Percentiles rank a stretch among this genome's conserved stretches.
These are phyloP conservation scores for Microchrysa polita DNA, from an alignment of 2,888 invertebrate genomes.

Conservation along the genomic window DNA sequence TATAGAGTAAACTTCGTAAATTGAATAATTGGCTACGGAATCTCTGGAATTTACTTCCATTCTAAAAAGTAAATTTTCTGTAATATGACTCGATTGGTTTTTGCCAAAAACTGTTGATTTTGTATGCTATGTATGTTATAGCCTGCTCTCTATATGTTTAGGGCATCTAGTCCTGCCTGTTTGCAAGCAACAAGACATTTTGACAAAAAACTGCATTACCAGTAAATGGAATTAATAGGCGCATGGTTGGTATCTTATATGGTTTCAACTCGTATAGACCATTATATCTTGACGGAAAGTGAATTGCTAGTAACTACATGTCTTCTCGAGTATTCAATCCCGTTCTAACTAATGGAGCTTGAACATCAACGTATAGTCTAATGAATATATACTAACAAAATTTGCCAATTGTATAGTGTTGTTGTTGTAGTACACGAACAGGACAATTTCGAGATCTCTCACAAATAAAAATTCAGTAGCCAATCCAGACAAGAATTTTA, in stretches of 20 bases:
- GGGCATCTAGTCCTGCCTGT: not conserved
- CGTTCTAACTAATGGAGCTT: constrained; percentile 3
- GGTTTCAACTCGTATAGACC: constrained; percentile 16
- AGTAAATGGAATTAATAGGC: constrained; percentile 24
- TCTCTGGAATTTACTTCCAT: constrained; percentile 41
- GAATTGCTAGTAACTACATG: no score
- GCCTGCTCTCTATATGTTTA: constrained; percentile 1
- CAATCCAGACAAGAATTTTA: no score
- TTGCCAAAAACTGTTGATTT: constrained; percentile 5
- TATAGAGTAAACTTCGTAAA: constrained; percentile 36
- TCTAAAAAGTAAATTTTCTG: constrained; percentile 29
- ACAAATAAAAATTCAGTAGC: no score
- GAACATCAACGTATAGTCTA: not conserved
- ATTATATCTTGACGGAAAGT: constrained; percentile 2
- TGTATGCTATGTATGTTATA: constrained; percentile 14
- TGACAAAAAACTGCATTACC: constrained; percentile 39
- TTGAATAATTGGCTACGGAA: constrained; percentile 44
- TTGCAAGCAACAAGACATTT: not conserved
- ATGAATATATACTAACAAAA: constrained; percentile 27
- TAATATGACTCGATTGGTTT: constrained; percentile 39
- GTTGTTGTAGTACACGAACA: no score
- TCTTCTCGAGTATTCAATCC: constrained; percentile 18
- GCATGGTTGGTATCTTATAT: constrained; percentile 17
- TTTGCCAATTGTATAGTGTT: constrained; percentile 10
- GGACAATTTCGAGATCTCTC: no score